Evolutionary conservation across 2,888 invertebrate genomes (phyloP).

Genomic region (Rotaria socialis): DNA sequence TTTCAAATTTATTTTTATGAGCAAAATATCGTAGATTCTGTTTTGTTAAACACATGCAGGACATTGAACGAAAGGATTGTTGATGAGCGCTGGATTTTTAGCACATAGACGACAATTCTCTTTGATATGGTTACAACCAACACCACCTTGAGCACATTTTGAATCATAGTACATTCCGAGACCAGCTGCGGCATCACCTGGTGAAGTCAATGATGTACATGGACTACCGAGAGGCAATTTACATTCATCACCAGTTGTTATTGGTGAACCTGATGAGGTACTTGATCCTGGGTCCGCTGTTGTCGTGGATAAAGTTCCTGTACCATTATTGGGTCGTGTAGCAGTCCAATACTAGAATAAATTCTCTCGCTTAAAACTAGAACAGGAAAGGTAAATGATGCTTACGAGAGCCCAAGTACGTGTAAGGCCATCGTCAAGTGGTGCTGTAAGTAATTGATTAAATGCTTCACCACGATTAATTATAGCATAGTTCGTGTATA

Average conservation of each 20-base stretch:
- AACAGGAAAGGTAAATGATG: background rate
- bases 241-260: background rate
- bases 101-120: background rate
- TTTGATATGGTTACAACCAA: slow-evolving; percentile 7
- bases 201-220: background rate
- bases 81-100: background rate
- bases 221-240: background rate
- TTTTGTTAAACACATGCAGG: background rate
- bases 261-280: background rate
- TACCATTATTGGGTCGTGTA: slow-evolving; percentile 24
- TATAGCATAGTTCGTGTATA: slow-evolving; percentile 41
- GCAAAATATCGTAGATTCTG: background rate
- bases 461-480: slow-evolving; percentile 38
- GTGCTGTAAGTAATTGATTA: background rate
- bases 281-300: background rate
- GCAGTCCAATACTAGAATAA: slow-evolving; percentile 37
- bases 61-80: slow-evolving; percentile 14
- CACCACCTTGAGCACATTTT: slow-evolving; percentile 1
- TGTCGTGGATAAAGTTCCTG: background rate
- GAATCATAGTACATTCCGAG: slow-evolving; percentile 9
- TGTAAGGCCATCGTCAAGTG: background rate
- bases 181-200: background rate
- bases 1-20: background rate
- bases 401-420: slow-evolving; percentile 14
- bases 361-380: background rate